These are phyloP conservation scores for Dilophus febrilis DNA, from an alignment of 2,888 invertebrate species.

Conservation along the genomic window DNA sequence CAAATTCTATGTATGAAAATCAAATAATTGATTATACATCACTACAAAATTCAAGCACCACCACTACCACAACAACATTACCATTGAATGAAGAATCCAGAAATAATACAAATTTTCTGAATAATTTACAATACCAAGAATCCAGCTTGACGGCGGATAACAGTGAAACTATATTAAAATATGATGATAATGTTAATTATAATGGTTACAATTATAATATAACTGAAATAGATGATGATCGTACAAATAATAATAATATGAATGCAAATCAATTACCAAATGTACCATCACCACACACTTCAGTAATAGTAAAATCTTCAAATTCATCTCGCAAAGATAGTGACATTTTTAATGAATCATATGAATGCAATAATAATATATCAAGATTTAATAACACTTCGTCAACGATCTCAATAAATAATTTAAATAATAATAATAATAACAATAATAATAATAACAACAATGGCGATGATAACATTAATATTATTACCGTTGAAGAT, in stretches of 20 bases:
- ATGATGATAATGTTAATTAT: too few relatives aligned
- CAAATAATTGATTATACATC: neutral
- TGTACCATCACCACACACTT: conserved; percentile 7
- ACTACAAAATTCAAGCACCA: neutral
- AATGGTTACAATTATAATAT: too few relatives aligned
- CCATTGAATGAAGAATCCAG: neutral
- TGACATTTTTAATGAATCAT: neutral
- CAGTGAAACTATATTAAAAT: too few relatives aligned
- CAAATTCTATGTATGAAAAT: too few relatives aligned
- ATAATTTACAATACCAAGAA: conserved; percentile 2
- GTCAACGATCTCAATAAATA: too few relatives aligned
- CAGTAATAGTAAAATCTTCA: conserved; percentile 7
- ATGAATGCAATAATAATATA: too few relatives aligned
- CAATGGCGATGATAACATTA: neutral
- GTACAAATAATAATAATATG: conserved; percentile 27
- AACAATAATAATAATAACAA: conserved; percentile 8
- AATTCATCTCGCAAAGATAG: neutral
- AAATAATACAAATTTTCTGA: neutral
- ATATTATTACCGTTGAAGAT: neutral
- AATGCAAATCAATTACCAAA: neutral
- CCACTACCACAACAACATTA: neutral
- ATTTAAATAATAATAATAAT: conserved; percentile 7
- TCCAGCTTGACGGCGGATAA: too few relatives aligned
- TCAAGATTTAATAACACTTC: too few relatives aligned
- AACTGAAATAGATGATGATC: conserved; percentile 6